A percentile compares a stretch with the other conserved stretches of the same genome.
Conservation (phyloP, 1,140 invertebrate species). For the Ptiloglossa arizonensis region DNA sequence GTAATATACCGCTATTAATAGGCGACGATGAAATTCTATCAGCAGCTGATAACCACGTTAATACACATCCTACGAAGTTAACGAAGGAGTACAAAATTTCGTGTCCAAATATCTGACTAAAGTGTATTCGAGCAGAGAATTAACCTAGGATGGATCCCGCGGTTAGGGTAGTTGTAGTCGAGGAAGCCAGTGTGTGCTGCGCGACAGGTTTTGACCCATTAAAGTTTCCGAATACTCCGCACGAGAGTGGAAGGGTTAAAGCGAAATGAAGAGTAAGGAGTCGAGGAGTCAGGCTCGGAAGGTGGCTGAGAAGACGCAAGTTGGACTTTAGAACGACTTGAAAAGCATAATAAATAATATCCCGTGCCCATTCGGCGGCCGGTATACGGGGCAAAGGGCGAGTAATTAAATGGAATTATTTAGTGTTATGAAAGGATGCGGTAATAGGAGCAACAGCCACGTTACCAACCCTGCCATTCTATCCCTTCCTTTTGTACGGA, state of each 20-base stretch:
- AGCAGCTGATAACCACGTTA: not conserved
- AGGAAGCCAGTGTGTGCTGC: not conserved
- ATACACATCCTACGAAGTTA: not conserved
- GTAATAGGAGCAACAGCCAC: slow-evolving; percentile 50
- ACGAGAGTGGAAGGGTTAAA: slow-evolving; percentile 25
- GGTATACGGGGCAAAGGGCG: slow-evolving; percentile 50
- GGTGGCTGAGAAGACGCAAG: slow-evolving; percentile 28
- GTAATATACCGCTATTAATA: too few species aligned
- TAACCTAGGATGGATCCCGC: slow-evolving; percentile 10
- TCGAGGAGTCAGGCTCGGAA: slow-evolving; percentile 29
- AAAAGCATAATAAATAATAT: slow-evolving; percentile 72
- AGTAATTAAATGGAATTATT: slow-evolving; percentile 74
- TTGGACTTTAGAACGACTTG: slow-evolving; percentile 56
- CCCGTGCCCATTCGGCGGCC: slow-evolving; percentile 55
- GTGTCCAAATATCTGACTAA: not conserved
- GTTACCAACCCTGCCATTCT: slow-evolving; percentile 8
- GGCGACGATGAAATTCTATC: too few species aligned
- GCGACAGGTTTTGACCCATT: slow-evolving; percentile 55
- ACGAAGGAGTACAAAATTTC: not conserved
- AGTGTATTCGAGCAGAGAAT: not conserved
- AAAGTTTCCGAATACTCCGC: slow-evolving; percentile 54
- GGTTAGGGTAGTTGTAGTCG: slow-evolving; percentile 1
- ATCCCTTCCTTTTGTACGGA: not conserved
- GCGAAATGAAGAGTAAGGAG: slow-evolving; percentile 10
- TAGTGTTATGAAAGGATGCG: slow-evolving; percentile 65